phyloP scores from a whole-genome alignment of 1,140 invertebrate species.

The Nixonia krombeini region DNA sequence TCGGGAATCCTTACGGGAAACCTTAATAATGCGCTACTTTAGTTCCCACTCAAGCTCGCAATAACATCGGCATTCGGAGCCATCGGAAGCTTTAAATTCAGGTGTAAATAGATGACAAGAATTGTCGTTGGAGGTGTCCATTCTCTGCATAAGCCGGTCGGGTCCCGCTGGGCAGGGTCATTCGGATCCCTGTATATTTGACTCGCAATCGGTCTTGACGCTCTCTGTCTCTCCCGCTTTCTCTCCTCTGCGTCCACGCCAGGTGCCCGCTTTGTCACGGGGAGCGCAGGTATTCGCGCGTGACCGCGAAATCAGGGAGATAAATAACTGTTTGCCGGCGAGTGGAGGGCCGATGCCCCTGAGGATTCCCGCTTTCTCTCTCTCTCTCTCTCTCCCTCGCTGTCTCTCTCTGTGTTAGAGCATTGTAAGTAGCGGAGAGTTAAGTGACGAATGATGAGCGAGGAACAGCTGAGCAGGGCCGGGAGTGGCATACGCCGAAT shows the following conservation, averaged over 20 bases:
- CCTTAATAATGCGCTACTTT: too few species aligned
- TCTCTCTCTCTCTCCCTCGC: too few species aligned
- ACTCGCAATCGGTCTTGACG: slow-evolving; percentile 27
- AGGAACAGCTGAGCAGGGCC: neutral
- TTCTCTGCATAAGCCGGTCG: too few species aligned
- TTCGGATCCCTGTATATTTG: slow-evolving; percentile 20
- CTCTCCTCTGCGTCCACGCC: slow-evolving; percentile 16
- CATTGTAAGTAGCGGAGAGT: slow-evolving; percentile 21
- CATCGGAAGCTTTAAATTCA: too few species aligned
- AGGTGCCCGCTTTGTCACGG: slow-evolving; percentile 36
- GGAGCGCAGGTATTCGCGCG: slow-evolving; percentile 35
- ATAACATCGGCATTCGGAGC: too few species aligned
- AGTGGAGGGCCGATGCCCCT: slow-evolving; percentile 24
- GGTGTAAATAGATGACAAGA: too few species aligned
- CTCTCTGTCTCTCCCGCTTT: too few species aligned
- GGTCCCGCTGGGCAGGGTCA: neutral
- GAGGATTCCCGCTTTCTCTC: slow-evolving; percentile 8
- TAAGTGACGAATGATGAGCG: neutral
- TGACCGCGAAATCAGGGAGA: slow-evolving; percentile 36
- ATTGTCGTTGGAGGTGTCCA: too few species aligned
- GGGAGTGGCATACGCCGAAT: neutral
- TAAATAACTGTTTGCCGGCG: slow-evolving; percentile 34
- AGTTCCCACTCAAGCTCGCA: too few species aligned
- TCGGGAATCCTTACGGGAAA: too few species aligned
- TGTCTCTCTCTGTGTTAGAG: too few species aligned